phyloP scores from a whole-genome alignment of 1,140 invertebrate genomes.

The Pogonognathellus flavescens region DNA sequence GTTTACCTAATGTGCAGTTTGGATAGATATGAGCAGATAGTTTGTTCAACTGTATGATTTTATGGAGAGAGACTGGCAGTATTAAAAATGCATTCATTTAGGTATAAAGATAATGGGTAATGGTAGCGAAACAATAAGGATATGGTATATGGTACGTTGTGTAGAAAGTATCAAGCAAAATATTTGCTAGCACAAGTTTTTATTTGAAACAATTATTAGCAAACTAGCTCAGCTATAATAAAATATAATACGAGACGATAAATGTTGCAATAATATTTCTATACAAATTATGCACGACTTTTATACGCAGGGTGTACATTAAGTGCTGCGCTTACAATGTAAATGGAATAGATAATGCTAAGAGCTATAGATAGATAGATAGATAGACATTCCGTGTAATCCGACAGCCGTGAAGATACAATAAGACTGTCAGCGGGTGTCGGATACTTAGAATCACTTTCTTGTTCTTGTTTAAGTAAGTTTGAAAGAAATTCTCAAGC shows the following conservation, averaged over 20 bases:
- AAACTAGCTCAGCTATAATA: background rate
- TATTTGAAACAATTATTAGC: constrained; percentile 4
- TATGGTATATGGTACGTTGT: background rate
- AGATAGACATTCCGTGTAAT: constrained; percentile 55
- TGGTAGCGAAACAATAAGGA: background rate
- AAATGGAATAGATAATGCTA: constrained; percentile 9
- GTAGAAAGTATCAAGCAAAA: no score
- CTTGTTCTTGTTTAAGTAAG: constrained; percentile 49
- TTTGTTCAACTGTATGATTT: constrained; percentile 26
- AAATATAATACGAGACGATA: background rate
- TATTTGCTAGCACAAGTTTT: background rate
- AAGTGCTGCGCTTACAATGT: background rate
- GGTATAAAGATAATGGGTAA: background rate
- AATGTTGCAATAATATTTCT: background rate
- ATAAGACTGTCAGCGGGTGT: constrained; percentile 60
- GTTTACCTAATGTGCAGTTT: background rate
- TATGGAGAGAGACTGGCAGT: background rate
- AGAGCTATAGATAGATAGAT: constrained; percentile 32
- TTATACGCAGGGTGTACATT: background rate
- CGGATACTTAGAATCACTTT: constrained; percentile 56
- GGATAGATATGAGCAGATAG: background rate
- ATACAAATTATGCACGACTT: constrained; percentile 25
- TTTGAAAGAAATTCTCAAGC: constrained; percentile 58
- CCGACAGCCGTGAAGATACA: constrained; percentile 61
- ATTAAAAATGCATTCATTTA: constrained; percentile 23